Evolutionary conservation across 2,888 invertebrate genomes (phyloP).

Genomic region (Iselma pallidipennis): DNA sequence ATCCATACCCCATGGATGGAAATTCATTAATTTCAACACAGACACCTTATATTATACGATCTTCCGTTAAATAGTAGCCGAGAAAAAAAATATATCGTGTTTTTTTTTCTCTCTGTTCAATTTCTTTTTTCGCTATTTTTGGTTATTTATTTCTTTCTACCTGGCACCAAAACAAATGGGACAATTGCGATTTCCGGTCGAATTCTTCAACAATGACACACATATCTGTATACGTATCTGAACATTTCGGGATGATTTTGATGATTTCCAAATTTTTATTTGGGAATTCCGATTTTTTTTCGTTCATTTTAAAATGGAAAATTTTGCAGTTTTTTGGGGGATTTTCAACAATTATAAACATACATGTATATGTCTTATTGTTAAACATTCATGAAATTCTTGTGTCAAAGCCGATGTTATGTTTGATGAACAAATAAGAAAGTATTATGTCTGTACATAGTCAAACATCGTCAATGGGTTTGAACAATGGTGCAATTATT

Average conservation of each 20-base stretch:
- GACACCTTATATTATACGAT: neutral
- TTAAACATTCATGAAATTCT: slow-evolving; percentile 38
- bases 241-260: neutral
- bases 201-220: neutral
- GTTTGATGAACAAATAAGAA: slow-evolving; percentile 35
- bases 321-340: neutral
- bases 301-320: no score
- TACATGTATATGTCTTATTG: no score
- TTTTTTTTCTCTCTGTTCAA: no score
- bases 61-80: neutral
- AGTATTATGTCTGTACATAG: slow-evolving; percentile 39
- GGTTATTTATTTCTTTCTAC: neutral
- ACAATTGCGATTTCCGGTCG: neutral
- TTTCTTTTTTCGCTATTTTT: neutral
- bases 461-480: slow-evolving; percentile 43
- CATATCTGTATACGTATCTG: no score
- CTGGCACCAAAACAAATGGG: neutral
- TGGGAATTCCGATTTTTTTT: no score
- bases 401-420: slow-evolving; percentile 31
- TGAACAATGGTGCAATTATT: slow-evolving; percentile 44
- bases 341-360: slow-evolving; percentile 13
- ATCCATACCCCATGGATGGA: slow-evolving; percentile 12
- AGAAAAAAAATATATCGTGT: no score
- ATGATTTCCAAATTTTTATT: neutral
- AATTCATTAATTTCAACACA: neutral